Evolutionary conservation across 2,888 invertebrate genomes (phyloP), one percentile per base, ranked within the genome.

Genomic region (Saturnia pavonia): DNA sequence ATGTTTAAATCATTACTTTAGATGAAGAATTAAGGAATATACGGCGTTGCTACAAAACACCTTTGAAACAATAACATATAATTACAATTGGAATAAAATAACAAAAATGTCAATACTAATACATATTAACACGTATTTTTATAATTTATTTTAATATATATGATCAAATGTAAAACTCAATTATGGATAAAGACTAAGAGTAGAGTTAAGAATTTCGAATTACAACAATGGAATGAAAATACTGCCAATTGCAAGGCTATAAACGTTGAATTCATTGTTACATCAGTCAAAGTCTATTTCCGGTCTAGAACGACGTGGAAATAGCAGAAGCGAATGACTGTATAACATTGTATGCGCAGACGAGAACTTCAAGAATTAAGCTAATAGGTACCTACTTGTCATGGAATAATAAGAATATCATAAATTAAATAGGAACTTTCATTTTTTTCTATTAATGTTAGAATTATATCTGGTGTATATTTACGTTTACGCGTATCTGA

Each of bases 211-310:
- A 60, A 60, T 14, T 27, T 27, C 25, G 22, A 22, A 14, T 60
- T 60, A 11, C 14, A 60, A 60, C 25, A 27, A 60, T 60, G 14
- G 11, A 60, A 6, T 3, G 27, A 60, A 60, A 60, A 60, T 27
- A 27, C 27, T 60, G 0, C 27, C 57, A 14, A 25, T 25, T 12
- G 27, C 57, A 27, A 60, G 25, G 12, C 57, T 60, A 14, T 60
- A 7, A 14, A 27, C 57, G 14, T 14, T 60, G 57, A 27, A 60
- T n/a, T 60, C 57, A 42, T 69, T 51, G 48, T 60, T 19, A 16
- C 48, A 42, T 34, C 25, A 19, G 40, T 42, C 54, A n/a, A 34
- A 54, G 69, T 70, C 71, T 73, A 73, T 71, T 65, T 73, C 72
- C 67, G 43, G 27, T 25, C 45, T n/a, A 22, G 22, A 51, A 68